phyloP scores from a whole-genome alignment of 2,113 vertebrate genomes.

The Dicrurus megarhynchus region DNA sequence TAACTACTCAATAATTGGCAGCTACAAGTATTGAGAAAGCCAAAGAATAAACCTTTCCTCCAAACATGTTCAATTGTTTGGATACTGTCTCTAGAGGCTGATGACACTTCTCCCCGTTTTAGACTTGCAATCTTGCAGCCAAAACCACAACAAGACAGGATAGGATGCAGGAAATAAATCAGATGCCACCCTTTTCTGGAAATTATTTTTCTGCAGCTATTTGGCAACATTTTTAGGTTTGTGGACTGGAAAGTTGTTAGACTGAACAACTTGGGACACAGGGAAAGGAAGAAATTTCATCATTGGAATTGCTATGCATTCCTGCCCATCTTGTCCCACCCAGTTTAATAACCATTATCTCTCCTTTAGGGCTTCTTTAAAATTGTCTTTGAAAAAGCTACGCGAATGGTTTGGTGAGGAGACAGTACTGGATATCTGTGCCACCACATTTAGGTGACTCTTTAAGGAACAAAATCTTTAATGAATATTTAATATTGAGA shows the following conservation, averaged over 20 bases:
- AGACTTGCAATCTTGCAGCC: conserved; percentile 11
- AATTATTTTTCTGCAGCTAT: conserved; percentile 46
- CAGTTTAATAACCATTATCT: neutral
- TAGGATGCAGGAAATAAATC: conserved; percentile 53
- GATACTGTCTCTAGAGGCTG: neutral
- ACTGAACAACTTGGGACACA: conserved; percentile 1
- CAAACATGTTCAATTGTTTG: conserved; percentile 43
- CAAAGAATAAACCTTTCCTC: conserved; percentile 47
- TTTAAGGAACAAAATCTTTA: neutral
- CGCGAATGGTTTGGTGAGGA: neutral
- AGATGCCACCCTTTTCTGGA: conserved; percentile 59
- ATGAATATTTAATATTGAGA: neutral
- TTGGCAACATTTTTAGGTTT: conserved; percentile 28
- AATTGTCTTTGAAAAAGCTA: neutral
- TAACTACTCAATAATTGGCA: conserved; percentile 37
- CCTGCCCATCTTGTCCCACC: neutral
- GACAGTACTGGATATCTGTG: neutral
- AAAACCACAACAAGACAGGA: conserved; percentile 48
- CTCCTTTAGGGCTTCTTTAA: neutral
- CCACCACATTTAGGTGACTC: neutral
- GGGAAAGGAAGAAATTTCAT: conserved; percentile 10
- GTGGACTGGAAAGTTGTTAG: conserved; percentile 30
- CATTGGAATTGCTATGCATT: neutral
- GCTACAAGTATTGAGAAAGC: neutral
- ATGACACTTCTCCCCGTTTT: conserved; percentile 47